Percentiles rank a stretch among this genome's conserved stretches.
phyloP scores from a whole-genome alignment of 2,797 vertebrate species.

The Trachurus trachurus region DNA sequence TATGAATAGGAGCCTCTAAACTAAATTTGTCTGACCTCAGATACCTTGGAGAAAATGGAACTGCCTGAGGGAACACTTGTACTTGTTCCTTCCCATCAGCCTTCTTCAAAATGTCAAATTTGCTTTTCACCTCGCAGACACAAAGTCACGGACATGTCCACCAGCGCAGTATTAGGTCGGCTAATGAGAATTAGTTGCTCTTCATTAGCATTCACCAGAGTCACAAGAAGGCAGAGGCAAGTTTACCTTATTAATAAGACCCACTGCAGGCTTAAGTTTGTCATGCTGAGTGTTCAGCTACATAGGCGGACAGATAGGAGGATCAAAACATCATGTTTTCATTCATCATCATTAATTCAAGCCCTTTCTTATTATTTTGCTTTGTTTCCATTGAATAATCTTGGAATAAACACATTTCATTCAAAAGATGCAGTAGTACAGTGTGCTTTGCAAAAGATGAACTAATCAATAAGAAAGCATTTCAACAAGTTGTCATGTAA shows the following conservation, averaged over 20 bases:
- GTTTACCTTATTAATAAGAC: constrained; percentile 35
- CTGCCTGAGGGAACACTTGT: constrained; percentile 71
- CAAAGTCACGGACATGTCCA: constrained; percentile 42
- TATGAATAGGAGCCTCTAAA: constrained; percentile 56
- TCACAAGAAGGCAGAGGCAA: constrained; percentile 15
- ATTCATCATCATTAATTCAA: too few relatives aligned
- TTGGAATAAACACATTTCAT: background rate
- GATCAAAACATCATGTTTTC: too few relatives aligned
- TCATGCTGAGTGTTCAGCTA: constrained; percentile 22
- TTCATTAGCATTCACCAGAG: constrained; percentile 59
- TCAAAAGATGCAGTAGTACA: background rate
- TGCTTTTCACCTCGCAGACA: constrained; percentile 63
- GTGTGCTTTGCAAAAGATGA: background rate
- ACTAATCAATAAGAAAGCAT: background rate
- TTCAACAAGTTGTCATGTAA: background rate
- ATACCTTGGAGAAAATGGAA: constrained; percentile 51
- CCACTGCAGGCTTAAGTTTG: constrained; percentile 30
- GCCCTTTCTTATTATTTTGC: too few relatives aligned
- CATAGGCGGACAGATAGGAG: background rate
- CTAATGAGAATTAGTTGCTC: constrained; percentile 63
- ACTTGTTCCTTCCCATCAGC: constrained; percentile 69
- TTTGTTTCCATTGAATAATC: background rate
- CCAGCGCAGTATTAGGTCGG: constrained; percentile 23
- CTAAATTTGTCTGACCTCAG: constrained; percentile 72
- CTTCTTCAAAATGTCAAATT: constrained; percentile 76